Conservation (phyloP, 2,888 invertebrate genomes). For the Globia sparganii region DNA sequence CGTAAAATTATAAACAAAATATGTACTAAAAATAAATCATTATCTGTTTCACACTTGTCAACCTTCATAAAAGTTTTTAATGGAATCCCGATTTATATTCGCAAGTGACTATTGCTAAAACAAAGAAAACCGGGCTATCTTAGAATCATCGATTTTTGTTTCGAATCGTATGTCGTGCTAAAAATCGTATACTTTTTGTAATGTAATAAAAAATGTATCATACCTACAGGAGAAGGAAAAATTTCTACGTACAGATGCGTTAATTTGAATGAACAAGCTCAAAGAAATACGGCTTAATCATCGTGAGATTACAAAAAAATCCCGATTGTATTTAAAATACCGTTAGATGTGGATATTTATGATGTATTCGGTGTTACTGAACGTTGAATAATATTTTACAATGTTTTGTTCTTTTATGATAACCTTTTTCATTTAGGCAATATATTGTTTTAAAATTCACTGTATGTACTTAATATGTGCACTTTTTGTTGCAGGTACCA, state of each 20-base stretch:
- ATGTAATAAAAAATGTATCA: neutral
- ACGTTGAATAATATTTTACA: neutral
- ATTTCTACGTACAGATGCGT: neutral
- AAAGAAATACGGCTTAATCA: neutral
- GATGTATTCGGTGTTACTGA: neutral
- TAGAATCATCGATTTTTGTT: neutral
- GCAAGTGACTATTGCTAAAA: neutral
- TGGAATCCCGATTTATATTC: neutral
- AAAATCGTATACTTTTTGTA: neutral
- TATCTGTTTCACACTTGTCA: neutral
- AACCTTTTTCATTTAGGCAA: neutral
- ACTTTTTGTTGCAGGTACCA: slow-evolving; percentile 71
- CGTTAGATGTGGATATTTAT: neutral
- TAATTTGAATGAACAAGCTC: neutral
- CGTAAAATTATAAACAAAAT: neutral
- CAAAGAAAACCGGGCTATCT: neutral
- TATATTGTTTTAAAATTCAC: neutral
- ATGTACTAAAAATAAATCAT: neutral
- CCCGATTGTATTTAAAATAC: neutral
- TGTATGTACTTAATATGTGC: neutral
- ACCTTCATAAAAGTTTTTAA: neutral
- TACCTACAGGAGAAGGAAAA: neutral
- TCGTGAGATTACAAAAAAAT: neutral
- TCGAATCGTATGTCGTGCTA: neutral
- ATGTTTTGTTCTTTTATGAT: neutral